phyloP scores from a whole-genome alignment of 2,888 invertebrate genomes.

The Syrphus vitripennis region DNA sequence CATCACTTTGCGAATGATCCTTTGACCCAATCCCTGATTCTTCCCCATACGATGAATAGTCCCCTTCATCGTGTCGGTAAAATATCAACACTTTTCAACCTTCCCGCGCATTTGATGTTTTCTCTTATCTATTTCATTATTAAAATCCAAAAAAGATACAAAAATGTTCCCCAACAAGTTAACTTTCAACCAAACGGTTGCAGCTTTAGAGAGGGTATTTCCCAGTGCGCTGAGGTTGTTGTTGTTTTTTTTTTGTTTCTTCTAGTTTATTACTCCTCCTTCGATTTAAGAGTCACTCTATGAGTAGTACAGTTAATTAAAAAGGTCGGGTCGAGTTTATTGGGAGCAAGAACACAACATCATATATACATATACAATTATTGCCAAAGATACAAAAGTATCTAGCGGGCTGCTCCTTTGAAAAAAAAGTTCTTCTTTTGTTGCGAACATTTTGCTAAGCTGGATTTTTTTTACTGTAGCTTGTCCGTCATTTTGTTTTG shows the following conservation, averaged over 20 bases:
- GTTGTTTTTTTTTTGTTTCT: constrained; percentile 8
- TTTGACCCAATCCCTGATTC: constrained; percentile 45
- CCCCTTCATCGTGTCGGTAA: constrained; percentile 23
- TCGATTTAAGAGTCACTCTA: constrained; percentile 2
- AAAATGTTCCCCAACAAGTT: constrained; percentile 44
- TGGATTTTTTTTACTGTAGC: background rate
- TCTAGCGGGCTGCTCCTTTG: constrained; percentile 1
- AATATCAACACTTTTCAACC: constrained; percentile 50
- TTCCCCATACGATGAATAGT: background rate
- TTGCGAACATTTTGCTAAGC: background rate
- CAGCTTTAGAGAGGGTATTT: constrained; percentile 13
- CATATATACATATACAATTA: constrained; percentile 4
- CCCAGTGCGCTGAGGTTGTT: background rate
- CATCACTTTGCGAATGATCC: constrained; percentile 46
- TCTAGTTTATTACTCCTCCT: constrained; percentile 45
- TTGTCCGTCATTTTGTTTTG: background rate
- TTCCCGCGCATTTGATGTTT: background rate
- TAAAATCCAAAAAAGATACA: constrained; percentile 50
- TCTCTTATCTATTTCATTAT: constrained; percentile 57
- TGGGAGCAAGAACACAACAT: constrained; percentile 49
- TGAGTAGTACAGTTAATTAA: constrained; percentile 62
- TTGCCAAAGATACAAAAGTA: constrained; percentile 32
- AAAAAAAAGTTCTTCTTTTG: background rate
- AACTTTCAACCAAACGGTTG: constrained; percentile 15
- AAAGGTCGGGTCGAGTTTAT: constrained; percentile 71